phyloP scores from a whole-genome alignment of 2,113 vertebrate species.

The Puma concolor region DNA sequence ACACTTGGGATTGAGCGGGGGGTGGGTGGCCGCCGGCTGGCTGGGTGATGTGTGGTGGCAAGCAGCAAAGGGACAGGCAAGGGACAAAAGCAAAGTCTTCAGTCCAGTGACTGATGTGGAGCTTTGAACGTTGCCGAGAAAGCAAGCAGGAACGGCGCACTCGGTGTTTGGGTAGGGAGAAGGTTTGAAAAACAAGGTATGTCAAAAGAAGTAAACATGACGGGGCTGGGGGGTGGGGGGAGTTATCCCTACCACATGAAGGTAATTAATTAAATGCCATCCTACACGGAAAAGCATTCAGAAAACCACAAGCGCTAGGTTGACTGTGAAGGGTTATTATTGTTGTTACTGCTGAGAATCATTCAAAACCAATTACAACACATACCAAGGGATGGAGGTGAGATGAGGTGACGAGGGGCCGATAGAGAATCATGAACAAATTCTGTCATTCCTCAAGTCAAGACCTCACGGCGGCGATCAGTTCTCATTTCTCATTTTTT shows the following conservation, averaged over 20 bases:
- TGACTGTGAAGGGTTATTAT: background rate
- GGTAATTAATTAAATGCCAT: background rate
- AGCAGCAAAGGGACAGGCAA: background rate
- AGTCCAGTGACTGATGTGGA: background rate
- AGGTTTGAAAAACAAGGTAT: background rate
- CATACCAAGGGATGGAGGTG: background rate
- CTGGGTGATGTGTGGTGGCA: background rate
- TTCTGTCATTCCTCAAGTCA: constrained; percentile 57
- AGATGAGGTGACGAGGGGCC: background rate
- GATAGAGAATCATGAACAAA: constrained; percentile 35
- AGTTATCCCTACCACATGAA: background rate
- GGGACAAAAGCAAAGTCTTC: background rate
- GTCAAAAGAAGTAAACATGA: background rate
- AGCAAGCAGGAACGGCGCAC: background rate
- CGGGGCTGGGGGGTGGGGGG: background rate
- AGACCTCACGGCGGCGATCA: background rate
- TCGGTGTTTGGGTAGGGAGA: background rate
- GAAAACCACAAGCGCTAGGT: background rate
- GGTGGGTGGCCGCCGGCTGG: background rate
- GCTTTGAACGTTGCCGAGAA: background rate
- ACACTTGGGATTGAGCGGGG: background rate
- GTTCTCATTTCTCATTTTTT: constrained; percentile 10
- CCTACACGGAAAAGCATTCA: background rate
- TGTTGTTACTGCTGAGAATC: background rate
- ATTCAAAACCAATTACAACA: background rate